These are phyloP conservation scores for Ceratina calcarata DNA, from an alignment of 1,140 invertebrate species.

Conservation along the genomic window DNA sequence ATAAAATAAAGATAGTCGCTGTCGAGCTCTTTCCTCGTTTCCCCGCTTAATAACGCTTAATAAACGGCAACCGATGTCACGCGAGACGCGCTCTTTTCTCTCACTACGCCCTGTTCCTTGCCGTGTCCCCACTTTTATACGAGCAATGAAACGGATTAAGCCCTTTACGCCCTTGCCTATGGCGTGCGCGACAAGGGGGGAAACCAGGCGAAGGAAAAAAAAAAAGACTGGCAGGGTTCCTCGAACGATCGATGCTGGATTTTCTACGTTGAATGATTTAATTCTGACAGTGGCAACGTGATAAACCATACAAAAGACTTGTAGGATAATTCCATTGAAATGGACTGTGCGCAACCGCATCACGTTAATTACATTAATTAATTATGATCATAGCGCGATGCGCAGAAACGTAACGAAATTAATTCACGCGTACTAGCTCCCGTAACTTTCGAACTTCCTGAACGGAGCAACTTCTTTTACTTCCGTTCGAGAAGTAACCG, in stretches of 20 bases:
- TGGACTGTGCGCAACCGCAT: slow-evolving; percentile 26
- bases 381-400: slow-evolving; percentile 44
- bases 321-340: background rate
- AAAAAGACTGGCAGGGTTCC: too few relatives aligned
- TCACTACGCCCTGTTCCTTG: background rate
- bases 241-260: background rate
- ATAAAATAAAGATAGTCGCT: slow-evolving; percentile 74
- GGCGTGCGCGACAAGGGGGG: slow-evolving; percentile 25
- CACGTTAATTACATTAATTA: slow-evolving; percentile 53
- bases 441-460: slow-evolving; percentile 49
- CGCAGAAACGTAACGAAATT: slow-evolving; percentile 46
- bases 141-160: slow-evolving; percentile 67
- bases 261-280: background rate
- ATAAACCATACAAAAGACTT: background rate
- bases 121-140: slow-evolving; percentile 52
- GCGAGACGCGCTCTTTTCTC: slow-evolving; percentile 36
- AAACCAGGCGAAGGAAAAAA: slow-evolving; percentile 19
- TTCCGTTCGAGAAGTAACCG: slow-evolving; percentile 11
- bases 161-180: slow-evolving; percentile 48
- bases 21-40: slow-evolving; percentile 56
- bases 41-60: slow-evolving; percentile 74
- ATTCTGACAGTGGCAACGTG: background rate
- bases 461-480: slow-evolving; percentile 35
- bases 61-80: slow-evolving; percentile 67
- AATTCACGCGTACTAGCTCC: slow-evolving; percentile 48